Evolutionary conservation across 2,113 vertebrate species (phyloP).

Genomic region (Anas platyrhynchos): DNA sequence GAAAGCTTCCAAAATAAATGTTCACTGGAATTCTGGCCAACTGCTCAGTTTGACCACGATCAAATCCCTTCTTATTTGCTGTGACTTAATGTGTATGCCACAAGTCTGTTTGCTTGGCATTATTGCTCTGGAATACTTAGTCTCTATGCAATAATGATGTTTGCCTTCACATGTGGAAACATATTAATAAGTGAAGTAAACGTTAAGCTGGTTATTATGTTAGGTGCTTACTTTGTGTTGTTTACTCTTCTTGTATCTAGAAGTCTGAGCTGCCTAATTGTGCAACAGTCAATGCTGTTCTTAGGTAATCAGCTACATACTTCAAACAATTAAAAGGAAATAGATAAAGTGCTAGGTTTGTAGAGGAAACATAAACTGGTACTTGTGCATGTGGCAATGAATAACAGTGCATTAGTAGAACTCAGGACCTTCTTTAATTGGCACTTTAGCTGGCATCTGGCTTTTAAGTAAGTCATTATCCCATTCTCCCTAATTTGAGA

Average conservation of each 20-base stretch:
- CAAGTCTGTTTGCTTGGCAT: slow-evolving; percentile 3
- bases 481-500: not conserved
- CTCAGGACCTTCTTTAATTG: not conserved
- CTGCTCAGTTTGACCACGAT: not conserved
- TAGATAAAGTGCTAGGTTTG: not conserved
- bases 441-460: slow-evolving; percentile 1
- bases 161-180: slow-evolving; percentile 6
- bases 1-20: slow-evolving; percentile 48
- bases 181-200: not conserved
- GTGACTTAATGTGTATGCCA: not conserved
- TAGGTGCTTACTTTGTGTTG: not conserved
- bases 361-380: not conserved
- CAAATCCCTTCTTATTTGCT: slow-evolving; percentile 17
- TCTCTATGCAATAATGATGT: not conserved
- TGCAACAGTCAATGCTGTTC: not conserved
- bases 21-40: slow-evolving; percentile 8
- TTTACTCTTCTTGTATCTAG: not conserved
- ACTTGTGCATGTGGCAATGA: not conserved
- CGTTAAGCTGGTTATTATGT: not conserved
- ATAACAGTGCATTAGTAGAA: not conserved
- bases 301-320: not conserved
- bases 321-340: slow-evolving; percentile 36
- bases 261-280: not conserved
- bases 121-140: slow-evolving; percentile 25
- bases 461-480: not conserved